These are phyloP conservation scores for Engystomops pustulosus DNA, from an alignment of 2,113 vertebrate species.

Conservation along the genomic window DNA sequence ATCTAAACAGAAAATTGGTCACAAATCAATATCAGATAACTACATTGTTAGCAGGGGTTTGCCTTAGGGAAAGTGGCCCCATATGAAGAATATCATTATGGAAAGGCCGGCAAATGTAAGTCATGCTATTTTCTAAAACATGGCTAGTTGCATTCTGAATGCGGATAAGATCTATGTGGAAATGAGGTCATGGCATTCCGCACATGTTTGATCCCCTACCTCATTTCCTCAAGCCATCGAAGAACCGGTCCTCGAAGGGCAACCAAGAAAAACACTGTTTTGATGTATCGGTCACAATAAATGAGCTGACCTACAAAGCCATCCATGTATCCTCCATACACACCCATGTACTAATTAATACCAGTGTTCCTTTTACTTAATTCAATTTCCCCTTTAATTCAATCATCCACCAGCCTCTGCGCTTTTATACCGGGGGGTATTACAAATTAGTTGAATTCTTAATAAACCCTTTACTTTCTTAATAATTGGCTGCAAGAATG, in stretches of 20 bases:
- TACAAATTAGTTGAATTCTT: constrained; percentile 57
- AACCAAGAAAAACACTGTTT: constrained; percentile 9
- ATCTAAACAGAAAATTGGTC: neutral
- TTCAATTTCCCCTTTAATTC: constrained; percentile 47
- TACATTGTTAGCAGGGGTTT: neutral
- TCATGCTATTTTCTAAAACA: neutral
- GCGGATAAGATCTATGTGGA: constrained; percentile 4
- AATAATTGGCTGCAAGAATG: constrained; percentile 56
- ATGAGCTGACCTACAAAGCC: constrained; percentile 40
- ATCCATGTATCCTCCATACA: neutral
- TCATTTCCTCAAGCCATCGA: constrained; percentile 14
- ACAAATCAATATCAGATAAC: constrained; percentile 8
- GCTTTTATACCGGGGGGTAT: constrained; percentile 56
- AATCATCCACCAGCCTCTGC: constrained; percentile 38
- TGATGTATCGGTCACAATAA: constrained; percentile 7
- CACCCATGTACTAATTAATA: constrained; percentile 41
- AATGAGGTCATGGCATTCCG: constrained; percentile 40
- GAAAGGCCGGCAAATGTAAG: neutral
- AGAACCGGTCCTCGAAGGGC: neutral
- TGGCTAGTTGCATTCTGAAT: constrained; percentile 16
- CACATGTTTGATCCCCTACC: constrained; percentile 7
- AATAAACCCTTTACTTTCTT: constrained; percentile 52
- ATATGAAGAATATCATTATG: neutral
- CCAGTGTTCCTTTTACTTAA: constrained; percentile 42
- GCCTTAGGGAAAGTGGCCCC: neutral